Evolutionary conservation across 2,888 invertebrate genomes (phyloP), one percentile per base, ranked within the genome.

Genomic region (Lucinisca nassula): DNA sequence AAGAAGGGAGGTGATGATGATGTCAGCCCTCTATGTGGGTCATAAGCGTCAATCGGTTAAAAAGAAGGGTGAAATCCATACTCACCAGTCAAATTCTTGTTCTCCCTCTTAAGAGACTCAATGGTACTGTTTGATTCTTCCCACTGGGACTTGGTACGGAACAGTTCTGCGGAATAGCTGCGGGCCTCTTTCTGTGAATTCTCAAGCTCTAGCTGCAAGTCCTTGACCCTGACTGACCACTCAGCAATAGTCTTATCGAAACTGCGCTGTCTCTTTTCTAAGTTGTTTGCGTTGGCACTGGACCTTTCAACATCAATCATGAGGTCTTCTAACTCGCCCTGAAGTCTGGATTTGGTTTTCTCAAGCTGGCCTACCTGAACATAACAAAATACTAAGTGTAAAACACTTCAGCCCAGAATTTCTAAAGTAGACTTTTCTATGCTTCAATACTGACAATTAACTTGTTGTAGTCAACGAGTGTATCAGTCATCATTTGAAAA

Each of bases 181-280:
- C 99, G 98, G 98, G 99, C 99, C 97, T 99, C 99, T 97, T 99
- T 99, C 97, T 99, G 99, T 97, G 99, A 98, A 96, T 99, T 99
- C 96, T 99, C 99, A 92, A 99, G 98, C 97, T 99, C 99, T 95
- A 98, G 78, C 91, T 95, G 95, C 17, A 96, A 92, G 97, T 99
- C 99, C 96, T 99, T 99, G 96, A 98, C 96, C 97, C 99, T 99
- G 97, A 99, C 98, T 97, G 99, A 99, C 99, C 99, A 99, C 98
- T 99, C 99, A 95, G 98, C 98, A 96, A 99, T 98, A 97, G 99
- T 99, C 97, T 99, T 99, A 97, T 99, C 99, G 97, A 99, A 99
- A 94, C 98, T 98, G 97, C 99, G 99, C 97, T 99, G 99, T 97
- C 99, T 99, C 98, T 99, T 99, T 97, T 99, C 99, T 95, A 99